Base-by-base conservation (phyloP, 2,888 invertebrate genomes). In the Phyllotreta striolata region DNA sequence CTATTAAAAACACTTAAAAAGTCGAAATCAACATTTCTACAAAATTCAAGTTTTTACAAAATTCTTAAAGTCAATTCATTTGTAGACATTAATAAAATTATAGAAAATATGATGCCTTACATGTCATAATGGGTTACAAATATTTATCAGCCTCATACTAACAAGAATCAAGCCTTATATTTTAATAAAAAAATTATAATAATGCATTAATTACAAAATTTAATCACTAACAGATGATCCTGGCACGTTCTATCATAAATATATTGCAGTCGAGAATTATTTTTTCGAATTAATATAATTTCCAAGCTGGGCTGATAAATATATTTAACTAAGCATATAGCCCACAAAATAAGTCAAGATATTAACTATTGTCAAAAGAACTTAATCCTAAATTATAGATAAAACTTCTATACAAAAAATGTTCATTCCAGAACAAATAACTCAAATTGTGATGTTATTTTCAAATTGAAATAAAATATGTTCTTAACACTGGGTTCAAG, bases 311-410 rank as follows among this genome's bases (percentile, higher is more conserved):
- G 46, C 41, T 61, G 61, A 34, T 64, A 56, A 43, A 64, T 52
- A 43, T 34, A 68, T 67, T 63, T 63, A 72, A 64, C 71, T 70
- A 74, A 66, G 69, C 68, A 49, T 52, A 64, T 61, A 64, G 64
- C 64, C 64, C 51, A 44, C 49, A 14, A 40, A 56, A 57, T 52
- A 57, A 47, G 37, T 57, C 67, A 63, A 62, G 71, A 76, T 73
- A 75, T 77, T 76, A 78, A 78, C 78, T 77, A 77, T 74, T 76
- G 78, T 76, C 74, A 75, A 77, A 75, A 75, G 76, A 74, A 66
- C 62, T 67, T 73, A 71, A 67, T 71, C 66, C 70, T 71, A 71
- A 54, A 67, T 69, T 73, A 70, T 66, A 73, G 71, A 75, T 72
- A 73, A 73, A 74, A 71, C 71, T 70, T 73, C 73, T 73, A 73